phyloP scores from a whole-genome alignment of 2,113 vertebrate species.

The Physeter macrocephalus region DNA sequence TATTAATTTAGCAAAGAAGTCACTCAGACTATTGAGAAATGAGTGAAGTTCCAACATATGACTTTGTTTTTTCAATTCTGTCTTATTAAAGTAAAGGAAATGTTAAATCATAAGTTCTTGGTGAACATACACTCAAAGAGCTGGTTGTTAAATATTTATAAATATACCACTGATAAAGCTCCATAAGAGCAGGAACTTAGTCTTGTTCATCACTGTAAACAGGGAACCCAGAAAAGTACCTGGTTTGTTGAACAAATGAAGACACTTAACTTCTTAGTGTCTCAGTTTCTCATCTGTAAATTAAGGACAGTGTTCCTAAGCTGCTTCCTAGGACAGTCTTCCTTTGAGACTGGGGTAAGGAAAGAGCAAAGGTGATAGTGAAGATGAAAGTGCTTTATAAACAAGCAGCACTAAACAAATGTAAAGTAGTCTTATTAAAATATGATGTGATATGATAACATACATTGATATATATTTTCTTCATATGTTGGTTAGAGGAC shows the following conservation, averaged over 20 bases:
- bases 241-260: neutral
- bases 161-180: neutral
- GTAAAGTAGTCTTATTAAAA: neutral
- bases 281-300: neutral
- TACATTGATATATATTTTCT: neutral
- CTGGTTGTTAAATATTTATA: neutral
- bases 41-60: neutral
- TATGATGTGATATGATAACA: neutral
- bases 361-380: neutral
- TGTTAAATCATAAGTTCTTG: neutral
- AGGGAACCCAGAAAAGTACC: neutral
- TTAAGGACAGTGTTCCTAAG: neutral
- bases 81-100: neutral
- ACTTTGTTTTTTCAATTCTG: neutral
- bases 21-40: neutral
- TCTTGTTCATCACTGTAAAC: neutral
- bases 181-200: neutral
- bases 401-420: neutral
- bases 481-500: neutral
- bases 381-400: neutral
- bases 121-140: neutral
- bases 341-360: neutral
- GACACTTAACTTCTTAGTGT: neutral
- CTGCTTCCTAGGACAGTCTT: neutral
- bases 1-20: constrained; percentile 8